A percentile compares a stretch with the other conserved stretches of the same genome.
These are phyloP conservation scores for Autographa pulchrina DNA, from an alignment of 2,888 invertebrate genomes.

Conservation along the genomic window DNA sequence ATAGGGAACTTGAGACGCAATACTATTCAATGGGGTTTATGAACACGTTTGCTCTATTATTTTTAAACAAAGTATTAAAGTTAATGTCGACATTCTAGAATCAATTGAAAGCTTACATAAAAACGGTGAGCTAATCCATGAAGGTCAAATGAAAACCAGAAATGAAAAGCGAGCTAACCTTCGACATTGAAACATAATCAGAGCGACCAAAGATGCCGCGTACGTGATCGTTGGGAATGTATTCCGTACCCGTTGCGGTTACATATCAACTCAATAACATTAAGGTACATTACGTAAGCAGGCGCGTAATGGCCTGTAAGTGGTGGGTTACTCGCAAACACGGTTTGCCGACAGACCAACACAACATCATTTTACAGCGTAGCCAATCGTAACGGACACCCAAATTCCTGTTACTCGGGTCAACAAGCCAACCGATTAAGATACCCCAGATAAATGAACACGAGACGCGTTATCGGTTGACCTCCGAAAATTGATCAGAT, in stretches of 20 bases:
- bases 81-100: not conserved
- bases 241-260: slow-evolving; percentile 33
- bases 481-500: slow-evolving; percentile 79
- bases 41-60: not conserved
- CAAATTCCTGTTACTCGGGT: slow-evolving; percentile 75
- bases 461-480: slow-evolving; percentile 73
- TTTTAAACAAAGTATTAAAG: not conserved
- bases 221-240: slow-evolving; percentile 38
- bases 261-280: slow-evolving; percentile 52
- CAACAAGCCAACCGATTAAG: slow-evolving; percentile 76
- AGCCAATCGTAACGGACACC: slow-evolving; percentile 72
- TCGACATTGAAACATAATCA: slow-evolving; percentile 36
- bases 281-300: slow-evolving; percentile 68
- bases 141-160: slow-evolving; percentile 40
- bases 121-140: slow-evolving; percentile 23
- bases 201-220: slow-evolving; percentile 28
- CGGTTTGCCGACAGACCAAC: slow-evolving; percentile 57
- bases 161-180: slow-evolving; percentile 43
- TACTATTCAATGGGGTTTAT: not conserved
- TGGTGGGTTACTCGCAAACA: slow-evolving; percentile 62
- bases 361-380: slow-evolving; percentile 61
- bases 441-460: slow-evolving; percentile 75
- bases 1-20: not conserved
- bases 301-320: slow-evolving; percentile 63
- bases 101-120: slow-evolving; percentile 13